Conservation (phyloP, 2,797 vertebrate species). For the Bradypodion pumilum region DNA sequence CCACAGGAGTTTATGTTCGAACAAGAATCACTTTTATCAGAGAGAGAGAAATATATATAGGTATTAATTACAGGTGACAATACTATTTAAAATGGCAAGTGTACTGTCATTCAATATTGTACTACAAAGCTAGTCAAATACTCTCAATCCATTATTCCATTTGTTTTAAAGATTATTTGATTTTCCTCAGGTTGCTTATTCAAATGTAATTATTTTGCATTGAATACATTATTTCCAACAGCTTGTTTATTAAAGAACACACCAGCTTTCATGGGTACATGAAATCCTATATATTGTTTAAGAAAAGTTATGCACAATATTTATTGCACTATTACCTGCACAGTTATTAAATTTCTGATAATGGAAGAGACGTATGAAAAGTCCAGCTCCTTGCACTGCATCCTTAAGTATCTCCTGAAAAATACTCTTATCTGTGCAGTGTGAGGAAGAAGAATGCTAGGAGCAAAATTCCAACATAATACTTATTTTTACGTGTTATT, state of each 20-base stretch:
- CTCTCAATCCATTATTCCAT: slow-evolving; percentile 2
- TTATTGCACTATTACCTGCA: neutral
- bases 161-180: slow-evolving; percentile 16
- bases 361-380: slow-evolving; percentile 15
- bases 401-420: slow-evolving; percentile 5
- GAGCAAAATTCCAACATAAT: slow-evolving; percentile 3
- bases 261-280: neutral
- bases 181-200: slow-evolving; percentile 23
- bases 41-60: neutral
- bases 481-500: neutral
- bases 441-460: neutral
- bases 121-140: neutral
- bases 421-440: slow-evolving; percentile 4
- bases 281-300: slow-evolving; percentile 18
- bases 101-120: neutral
- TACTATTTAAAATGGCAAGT: neutral
- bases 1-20: neutral
- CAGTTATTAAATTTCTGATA: slow-evolving; percentile 4
- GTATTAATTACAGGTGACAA: neutral
- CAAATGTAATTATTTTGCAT: slow-evolving; percentile 24
- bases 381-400: neutral
- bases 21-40: neutral
- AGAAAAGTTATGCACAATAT: slow-evolving; percentile 17
- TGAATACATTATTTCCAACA: neutral
- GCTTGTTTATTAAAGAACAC: slow-evolving; percentile 12